Base-by-base conservation (phyloP, 2,113 vertebrate genomes). In the Atherinomorus stipes region DNA sequence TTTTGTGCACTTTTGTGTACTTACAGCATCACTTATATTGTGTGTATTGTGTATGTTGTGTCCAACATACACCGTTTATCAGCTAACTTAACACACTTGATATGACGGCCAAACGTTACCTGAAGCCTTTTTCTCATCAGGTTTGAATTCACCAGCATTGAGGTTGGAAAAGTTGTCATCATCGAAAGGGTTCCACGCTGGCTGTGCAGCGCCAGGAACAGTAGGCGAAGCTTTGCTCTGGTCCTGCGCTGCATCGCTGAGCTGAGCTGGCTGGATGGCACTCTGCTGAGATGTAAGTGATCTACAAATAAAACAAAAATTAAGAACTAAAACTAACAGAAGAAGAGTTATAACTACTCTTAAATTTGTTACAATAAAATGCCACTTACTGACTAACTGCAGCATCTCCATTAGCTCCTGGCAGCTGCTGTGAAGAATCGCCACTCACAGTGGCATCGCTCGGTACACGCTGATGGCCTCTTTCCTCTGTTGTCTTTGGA, bases 111-210 rank as follows among this genome's bases (percentile, higher is more conserved):
- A 23, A 2, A 13, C 7, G 91, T 91, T 91, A 99, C 97, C 96
- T 1, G 95, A 93, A 13, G 93, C 86, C 2, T 96, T 92, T 76
- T 95, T 97, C 19, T 95, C 96, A 80, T 98, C 96, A 71, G 96
- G 93, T 28, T 95, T 94, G 71, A 97, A 91, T 79, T 97, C 96
- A 71, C 96, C 97, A 7, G 95, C 95, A 1, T 95, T 93, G 49
- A 98, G 94, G 82, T 94, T 96, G 85, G 97, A 97, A 88, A 99
- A 99, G 91, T 95, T 94, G 89, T 98, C 96, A 7, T 99, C 96
- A 8, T 97, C 98, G 7, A 99, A 99, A 0, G 98, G 98, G 87
- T 99, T 99, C 98, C 98, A 99, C 0, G 94, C 85, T 25, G 92
- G 85, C 66, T 91, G 89, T 0, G 79, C 74, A 16, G 87, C 59